Evolutionary conservation across 2,888 invertebrate genomes (phyloP).

Genomic region (Drosophila quinaria): DNA sequence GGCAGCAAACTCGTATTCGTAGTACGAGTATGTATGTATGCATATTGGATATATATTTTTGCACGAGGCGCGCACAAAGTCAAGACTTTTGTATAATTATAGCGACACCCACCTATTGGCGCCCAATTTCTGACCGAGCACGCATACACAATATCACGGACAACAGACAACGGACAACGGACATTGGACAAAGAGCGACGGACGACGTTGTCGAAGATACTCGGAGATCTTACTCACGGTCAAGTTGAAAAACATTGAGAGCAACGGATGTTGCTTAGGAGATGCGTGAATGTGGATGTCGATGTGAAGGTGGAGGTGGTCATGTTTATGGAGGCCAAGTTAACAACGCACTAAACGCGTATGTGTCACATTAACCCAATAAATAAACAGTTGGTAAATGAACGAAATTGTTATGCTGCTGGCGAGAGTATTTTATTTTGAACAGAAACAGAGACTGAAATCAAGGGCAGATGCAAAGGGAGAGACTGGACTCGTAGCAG

Average conservation of each 20-base stretch:
- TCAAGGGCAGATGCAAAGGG: conserved; percentile 62
- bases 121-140: conserved; percentile 70
- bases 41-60: conserved; percentile 57
- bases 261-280: conserved; percentile 49
- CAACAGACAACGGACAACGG: conserved; percentile 37
- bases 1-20: neutral
- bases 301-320: conserved; percentile 7
- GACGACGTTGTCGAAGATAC: conserved; percentile 12
- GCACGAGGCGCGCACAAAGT: conserved; percentile 82
- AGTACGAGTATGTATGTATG: conserved; percentile 20
- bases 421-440: conserved; percentile 34
- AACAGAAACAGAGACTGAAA: conserved; percentile 42
- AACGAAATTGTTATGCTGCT: conserved; percentile 29
- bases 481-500: conserved; percentile 13
- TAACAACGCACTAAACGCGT: conserved; percentile 31
- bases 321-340: conserved; percentile 60
- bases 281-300: conserved; percentile 5
- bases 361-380: conserved; percentile 82
- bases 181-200: conserved; percentile 31
- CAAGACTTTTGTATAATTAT: conserved; percentile 77
- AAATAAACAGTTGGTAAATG: conserved; percentile 54
- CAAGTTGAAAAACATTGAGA: conserved; percentile 80
- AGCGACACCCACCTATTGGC: conserved; percentile 83
- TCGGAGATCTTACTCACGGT: conserved; percentile 64
- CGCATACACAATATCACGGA: conserved; percentile 60